Percentiles rank a stretch among this genome's conserved stretches.
Conservation (phyloP, 2,888 invertebrate genomes). For the Crepidodera aurea region DNA sequence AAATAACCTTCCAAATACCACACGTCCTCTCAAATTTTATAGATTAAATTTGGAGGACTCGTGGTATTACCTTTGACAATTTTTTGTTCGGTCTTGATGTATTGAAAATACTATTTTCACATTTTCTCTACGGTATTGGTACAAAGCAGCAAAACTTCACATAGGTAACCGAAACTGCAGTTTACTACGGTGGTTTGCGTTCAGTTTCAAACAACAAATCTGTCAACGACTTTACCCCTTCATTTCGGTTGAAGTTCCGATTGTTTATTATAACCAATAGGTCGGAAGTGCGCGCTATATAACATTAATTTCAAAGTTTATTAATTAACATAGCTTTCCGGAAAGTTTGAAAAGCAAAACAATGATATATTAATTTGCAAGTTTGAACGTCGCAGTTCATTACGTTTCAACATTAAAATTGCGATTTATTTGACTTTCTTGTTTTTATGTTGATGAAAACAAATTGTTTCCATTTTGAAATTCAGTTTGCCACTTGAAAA, state of each 20-base stretch:
- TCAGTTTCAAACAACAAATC: conserved; percentile 1
- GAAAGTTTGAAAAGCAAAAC: conserved; percentile 34
- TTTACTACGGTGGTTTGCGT: neutral
- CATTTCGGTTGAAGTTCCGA: conserved; percentile 12
- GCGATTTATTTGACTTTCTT: conserved; percentile 8
- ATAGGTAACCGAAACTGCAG: neutral
- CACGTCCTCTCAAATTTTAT: too few relatives aligned
- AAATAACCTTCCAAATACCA: too few relatives aligned
- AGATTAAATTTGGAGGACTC: too few relatives aligned
- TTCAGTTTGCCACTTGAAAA: neutral
- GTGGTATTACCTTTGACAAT: too few relatives aligned
- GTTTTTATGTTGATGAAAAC: conserved; percentile 2
- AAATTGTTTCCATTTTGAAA: neutral
- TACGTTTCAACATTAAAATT: conserved; percentile 14
- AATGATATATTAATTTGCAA: conserved; percentile 34
- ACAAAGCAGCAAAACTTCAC: neutral
- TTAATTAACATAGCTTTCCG: conserved; percentile 36
- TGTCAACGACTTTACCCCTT: neutral
- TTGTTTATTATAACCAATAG: conserved; percentile 30
- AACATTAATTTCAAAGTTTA: conserved; percentile 36
- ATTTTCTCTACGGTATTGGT: too few relatives aligned
- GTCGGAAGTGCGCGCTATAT: conserved; percentile 27
- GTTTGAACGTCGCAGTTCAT: conserved; percentile 12
- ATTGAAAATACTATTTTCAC: too few relatives aligned
- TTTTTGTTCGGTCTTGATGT: too few relatives aligned